A percentile compares a stretch with the other conserved stretches of the same genome.
Evolutionary conservation across 2,113 vertebrate species (phyloP).

Genomic region (Dicaeum eximium): DNA sequence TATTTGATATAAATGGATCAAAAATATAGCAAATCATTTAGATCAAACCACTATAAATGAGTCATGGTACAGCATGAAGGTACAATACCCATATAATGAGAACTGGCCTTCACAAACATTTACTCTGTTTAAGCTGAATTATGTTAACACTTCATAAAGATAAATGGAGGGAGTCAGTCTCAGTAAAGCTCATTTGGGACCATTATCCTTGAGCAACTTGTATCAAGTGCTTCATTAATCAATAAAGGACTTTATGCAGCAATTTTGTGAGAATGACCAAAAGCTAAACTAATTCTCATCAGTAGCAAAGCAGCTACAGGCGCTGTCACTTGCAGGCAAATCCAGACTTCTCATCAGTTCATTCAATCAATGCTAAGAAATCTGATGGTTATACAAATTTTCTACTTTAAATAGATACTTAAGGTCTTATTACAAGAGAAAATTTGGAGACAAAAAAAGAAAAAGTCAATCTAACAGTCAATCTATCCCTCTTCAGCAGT

Average conservation of each 20-base stretch:
- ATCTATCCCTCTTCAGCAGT: neutral
- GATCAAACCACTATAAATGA: neutral
- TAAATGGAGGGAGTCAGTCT: neutral
- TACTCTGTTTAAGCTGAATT: neutral
- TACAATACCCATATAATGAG: neutral
- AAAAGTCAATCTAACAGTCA: neutral
- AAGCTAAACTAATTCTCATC: neutral
- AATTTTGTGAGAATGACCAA: neutral
- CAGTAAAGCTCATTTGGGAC: neutral
- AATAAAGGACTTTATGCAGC: neutral
- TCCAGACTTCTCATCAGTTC: neutral
- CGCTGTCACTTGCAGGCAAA: neutral
- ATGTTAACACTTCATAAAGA: neutral
- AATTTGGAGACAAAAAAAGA: neutral
- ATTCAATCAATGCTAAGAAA: neutral
- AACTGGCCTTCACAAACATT: neutral
- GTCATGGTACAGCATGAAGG: neutral
- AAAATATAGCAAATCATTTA: rapidly evolving
- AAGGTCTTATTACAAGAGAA: neutral
- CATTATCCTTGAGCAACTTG: neutral
- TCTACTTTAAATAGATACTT: neutral
- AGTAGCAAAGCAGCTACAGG: neutral
- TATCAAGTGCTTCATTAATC: neutral
- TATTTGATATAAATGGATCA: neutral
- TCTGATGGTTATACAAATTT: neutral